Base-by-base conservation (phyloP, 2,797 vertebrate species). In the Dipus sagitta region DNA sequence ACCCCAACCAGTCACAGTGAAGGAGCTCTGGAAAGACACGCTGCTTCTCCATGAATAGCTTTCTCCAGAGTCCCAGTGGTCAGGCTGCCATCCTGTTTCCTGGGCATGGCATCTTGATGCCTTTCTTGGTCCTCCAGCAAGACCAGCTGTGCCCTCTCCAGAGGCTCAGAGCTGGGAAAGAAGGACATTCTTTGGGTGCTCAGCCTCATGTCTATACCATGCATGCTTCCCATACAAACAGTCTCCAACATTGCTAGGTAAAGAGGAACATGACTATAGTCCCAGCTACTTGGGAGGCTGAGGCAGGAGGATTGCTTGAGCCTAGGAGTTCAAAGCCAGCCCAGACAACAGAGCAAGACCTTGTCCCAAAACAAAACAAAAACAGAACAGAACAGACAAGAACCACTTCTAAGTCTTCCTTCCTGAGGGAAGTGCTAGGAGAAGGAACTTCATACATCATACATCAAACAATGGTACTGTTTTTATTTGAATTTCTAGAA, bases 401-500 rank as follows among this genome's bases (percentile, higher is more conserved):
- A 62, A 60, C 32, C 42, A 47, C 32, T 32, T 75, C 71, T 60
- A 58, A 65, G 34, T 80, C 74, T 90, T 68, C 10, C 9, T 4
- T 28, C 20, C 34, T 28, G 62, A 15, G 9, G 34, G 26, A 74
- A 74, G 23, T 54, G 30, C 60, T 32, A 86, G 24, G 6, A 28
- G 15, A 91, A 93, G 7, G 14, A 26, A 77, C 76, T 89, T 88
- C 5, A 80, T n/a, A 71, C 34, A 64, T 88, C 5, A 80, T n/a
- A 71, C 34, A 64, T 15, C 54, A 92, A 75, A 60, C 9, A 42
- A 70, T 52, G 71, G 15, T n/a, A 18, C 58, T 86, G 47, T 81
- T 94, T 95, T 76, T 78, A 20, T 75, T 94, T 82, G 76, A 82
- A 52, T 54, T 60, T 71, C 54, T 67, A 52, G 62, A 85, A 54